Base-by-base conservation (phyloP, 2,888 invertebrate species). In the Liopterus haemorrhoidalis region DNA sequence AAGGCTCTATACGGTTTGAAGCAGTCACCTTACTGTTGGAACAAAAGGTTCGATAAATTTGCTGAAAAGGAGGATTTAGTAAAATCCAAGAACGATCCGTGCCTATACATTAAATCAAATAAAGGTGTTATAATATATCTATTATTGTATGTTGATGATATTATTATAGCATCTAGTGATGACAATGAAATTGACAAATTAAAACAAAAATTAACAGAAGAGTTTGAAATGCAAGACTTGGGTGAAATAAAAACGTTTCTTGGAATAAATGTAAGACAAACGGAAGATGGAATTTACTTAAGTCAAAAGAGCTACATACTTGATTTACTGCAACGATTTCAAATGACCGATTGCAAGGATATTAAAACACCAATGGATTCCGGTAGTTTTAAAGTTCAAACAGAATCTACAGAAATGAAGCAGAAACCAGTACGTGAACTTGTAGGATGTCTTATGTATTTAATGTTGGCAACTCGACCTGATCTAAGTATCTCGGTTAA, bases 1-100 rank as follows among this genome's bases (percentile, higher is more conserved):
- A 55, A 56, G 31, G 42, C 43, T 2, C 44, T 59, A 16, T 59
- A 59, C 38, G 59, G 59, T 4, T 41, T 58, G 4, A 55, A 55
- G 14, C 54, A 59, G 36, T 51, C 57, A 19, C 54, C 54, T 8
- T 38, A 54, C 47, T 50, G 50, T 15, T 59, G 58, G 57, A 52
- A 57, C 36, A 14, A 49, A 38, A 45, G 33, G 12, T 43, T 55
- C 30, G 40, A 52, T 30, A 32, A n/a, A 5, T 50, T 41, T 28
- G 11, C 55, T 8, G 44, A 33, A 18, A 14, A 37, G 19, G n/a
- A 53, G n/a, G 48, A 48, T 11, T 50, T 56, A 11, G 37, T 14
- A 14, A 41, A 48, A 30, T 54, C 54, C 1, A 32, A 56, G 19
- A 16, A 32, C 31, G 56, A 58, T 46, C 46, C 46, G 18, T 57